Evolutionary conservation across 2,797 vertebrate species (phyloP).

Genomic region (Semotilus atromaculatus): DNA sequence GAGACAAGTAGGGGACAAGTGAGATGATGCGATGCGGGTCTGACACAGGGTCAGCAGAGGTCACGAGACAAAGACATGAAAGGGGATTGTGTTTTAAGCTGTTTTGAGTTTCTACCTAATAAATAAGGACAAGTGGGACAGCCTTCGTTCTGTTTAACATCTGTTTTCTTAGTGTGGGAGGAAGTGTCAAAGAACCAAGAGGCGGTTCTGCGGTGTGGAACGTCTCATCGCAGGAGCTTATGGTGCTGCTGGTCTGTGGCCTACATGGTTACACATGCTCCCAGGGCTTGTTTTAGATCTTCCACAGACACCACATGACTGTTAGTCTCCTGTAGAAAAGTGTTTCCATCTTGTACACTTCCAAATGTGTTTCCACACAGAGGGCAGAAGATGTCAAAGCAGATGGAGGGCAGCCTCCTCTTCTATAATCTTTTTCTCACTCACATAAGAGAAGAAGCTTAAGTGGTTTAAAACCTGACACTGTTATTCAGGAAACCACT

Average conservation of each 20-base stretch:
- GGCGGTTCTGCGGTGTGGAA: constrained; percentile 61
- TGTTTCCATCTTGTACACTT: constrained; percentile 60
- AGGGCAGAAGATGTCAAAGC: constrained; percentile 8
- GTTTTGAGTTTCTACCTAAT: constrained; percentile 67
- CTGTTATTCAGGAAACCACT: constrained; percentile 12
- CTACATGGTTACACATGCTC: constrained; percentile 66
- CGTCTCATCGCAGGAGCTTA: constrained; percentile 55
- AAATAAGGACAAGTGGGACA: constrained; percentile 66
- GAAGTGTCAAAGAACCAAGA: constrained; percentile 66
- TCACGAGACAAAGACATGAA: constrained; percentile 49
- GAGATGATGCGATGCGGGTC: neutral
- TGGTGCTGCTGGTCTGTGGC: constrained; percentile 56
- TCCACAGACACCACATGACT: constrained; percentile 64
- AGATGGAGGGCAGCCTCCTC: neutral
- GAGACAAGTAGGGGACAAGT: neutral
- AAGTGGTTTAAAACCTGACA: constrained; percentile 19
- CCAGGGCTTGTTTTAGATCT: constrained; percentile 68
- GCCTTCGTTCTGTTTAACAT: constrained; percentile 68
- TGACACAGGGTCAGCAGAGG: neutral
- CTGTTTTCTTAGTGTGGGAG: constrained; percentile 72
- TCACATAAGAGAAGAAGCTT: neutral
- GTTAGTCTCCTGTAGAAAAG: constrained; percentile 64
- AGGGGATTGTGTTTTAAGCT: constrained; percentile 55
- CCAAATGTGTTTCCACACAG: constrained; percentile 15
- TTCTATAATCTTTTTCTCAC: neutral